A percentile compares a stretch with the other conserved stretches of the same genome.
Evolutionary conservation across 2,113 vertebrate species (phyloP).

Genomic region (Muntiacus muntjak): DNA sequence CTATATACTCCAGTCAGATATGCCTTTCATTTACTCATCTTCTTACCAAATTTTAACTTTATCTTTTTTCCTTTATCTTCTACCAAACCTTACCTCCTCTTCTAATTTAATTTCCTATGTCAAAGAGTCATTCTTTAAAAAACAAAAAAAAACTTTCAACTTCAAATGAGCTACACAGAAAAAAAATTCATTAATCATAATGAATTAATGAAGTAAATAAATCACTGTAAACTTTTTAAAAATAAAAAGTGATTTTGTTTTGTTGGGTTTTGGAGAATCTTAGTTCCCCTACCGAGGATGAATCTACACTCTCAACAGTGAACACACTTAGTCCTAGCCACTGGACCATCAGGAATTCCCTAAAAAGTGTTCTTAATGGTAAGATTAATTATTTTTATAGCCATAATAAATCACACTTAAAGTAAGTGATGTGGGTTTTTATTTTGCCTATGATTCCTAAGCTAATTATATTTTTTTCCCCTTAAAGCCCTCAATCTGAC

Average conservation of each 20-base stretch:
- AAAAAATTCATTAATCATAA: not conserved
- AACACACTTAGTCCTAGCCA: not conserved
- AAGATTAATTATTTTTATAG: not conserved
- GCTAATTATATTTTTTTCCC: not conserved
- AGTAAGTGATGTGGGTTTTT: not conserved
- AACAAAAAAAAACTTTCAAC: not conserved
- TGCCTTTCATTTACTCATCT: not conserved
- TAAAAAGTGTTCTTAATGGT: not conserved
- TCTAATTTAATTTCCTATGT: not conserved
- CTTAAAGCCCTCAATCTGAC: not conserved
- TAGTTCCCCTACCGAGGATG: not conserved
- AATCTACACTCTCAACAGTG: not conserved
- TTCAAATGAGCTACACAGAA: not conserved
- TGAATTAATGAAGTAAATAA: not conserved
- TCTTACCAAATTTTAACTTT: not conserved
- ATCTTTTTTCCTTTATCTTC: not conserved
- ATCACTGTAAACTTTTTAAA: slow-evolving; percentile 23
- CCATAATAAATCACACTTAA: slow-evolving; percentile 4
- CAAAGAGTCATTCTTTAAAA: not conserved
- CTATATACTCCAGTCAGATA: not conserved
- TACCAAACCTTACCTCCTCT: not conserved
- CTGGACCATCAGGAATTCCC: not conserved
- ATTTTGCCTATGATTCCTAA: not conserved
- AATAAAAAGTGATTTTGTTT: not conserved
- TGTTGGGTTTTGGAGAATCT: not conserved